These are phyloP conservation scores for Macrotis lagotis DNA, from an alignment of 2,113 vertebrate genomes.

Conservation along the genomic window DNA sequence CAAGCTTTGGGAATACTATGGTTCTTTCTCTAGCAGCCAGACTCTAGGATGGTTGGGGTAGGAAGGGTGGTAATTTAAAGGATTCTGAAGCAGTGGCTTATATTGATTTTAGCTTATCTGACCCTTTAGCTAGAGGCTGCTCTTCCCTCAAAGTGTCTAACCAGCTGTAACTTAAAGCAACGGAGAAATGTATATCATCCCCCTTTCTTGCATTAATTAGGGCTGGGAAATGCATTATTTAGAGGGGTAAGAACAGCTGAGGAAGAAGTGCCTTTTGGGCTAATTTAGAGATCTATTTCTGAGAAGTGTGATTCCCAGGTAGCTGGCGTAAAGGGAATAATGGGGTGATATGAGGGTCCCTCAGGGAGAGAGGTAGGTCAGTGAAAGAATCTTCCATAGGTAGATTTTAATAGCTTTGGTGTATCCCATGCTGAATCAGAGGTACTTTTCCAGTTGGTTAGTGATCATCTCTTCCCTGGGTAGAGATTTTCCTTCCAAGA, in stretches of 20 bases:
- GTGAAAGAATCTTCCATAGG: background rate
- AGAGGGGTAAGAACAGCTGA: slow-evolving; percentile 53
- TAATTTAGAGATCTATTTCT: background rate
- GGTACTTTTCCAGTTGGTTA: background rate
- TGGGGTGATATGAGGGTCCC: background rate
- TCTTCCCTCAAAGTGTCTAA: slow-evolving; percentile 76
- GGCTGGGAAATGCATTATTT: slow-evolving; percentile 75
- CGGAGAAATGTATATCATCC: slow-evolving; percentile 73
- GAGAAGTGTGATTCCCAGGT: background rate
- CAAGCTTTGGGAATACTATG: background rate
- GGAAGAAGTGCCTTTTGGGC: slow-evolving; percentile 28
- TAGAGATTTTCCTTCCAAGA: background rate
- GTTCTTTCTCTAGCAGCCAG: background rate
- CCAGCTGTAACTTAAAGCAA: slow-evolving; percentile 75
- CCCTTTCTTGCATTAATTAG: slow-evolving; percentile 67
- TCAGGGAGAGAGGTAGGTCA: background rate
- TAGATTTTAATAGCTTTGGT: background rate
- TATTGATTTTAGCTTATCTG: slow-evolving; percentile 83
- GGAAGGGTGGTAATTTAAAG: slow-evolving; percentile 56
- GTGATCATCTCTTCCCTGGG: background rate
- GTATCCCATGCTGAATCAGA: too few relatives aligned
- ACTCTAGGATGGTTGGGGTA: slow-evolving; percentile 31
- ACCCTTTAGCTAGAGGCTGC: slow-evolving; percentile 80
- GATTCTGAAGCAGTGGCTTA: slow-evolving; percentile 49
- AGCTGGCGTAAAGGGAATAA: background rate